Base-by-base conservation (phyloP, 2,888 invertebrate genomes). In the Deroplatys truncata region DNA sequence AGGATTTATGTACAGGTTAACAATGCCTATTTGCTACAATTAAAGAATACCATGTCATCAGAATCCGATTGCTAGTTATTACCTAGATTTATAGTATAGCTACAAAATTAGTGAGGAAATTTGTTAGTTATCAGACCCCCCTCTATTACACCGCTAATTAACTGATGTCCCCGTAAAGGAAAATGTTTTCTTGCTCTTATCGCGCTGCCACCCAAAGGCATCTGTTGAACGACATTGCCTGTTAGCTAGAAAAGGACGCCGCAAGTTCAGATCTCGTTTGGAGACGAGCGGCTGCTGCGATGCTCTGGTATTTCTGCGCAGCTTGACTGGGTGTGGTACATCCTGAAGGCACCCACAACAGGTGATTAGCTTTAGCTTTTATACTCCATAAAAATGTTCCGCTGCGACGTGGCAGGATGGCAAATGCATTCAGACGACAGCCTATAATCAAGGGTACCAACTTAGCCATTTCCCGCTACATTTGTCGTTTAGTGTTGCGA, bases 241-340 rank as follows among this genome's bases (percentile, higher is more conserved):
- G 20, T 72, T 72, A 72, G 56, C 56, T 7, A 72, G 56, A 72
- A 72, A 72, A 25, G 15, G 20, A 16, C 20, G 56, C 56, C 25
- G 31, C 43, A 83, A 87, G 82, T 82, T 82, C 43, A 82, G 83
- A 83, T 87, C 87, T 87, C 35, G 83, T 83, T 35, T 72, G 35
- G 15, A 87, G 83, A 83, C 29, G 72, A 29, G 72, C 72, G 82
- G 56, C 56, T 72, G 72, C 86, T 29, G 82, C 72, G 28, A 29
- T 87, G 87, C 87, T 87, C 83, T 87, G 87, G 87, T 87, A 87
- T 87, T 87, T 83, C 83, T 72, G 56, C 56, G 5, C 56, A 20
- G 87, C 35, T 87, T 83, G 35, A 35, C n/a, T 87, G 87, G 87
- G 87, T 87, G 87, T 87, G 87, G 87, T n/a, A 82, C 87, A 35